Conservation (phyloP, 2,113 vertebrate genomes). For the Crotalus viridis region DNA sequence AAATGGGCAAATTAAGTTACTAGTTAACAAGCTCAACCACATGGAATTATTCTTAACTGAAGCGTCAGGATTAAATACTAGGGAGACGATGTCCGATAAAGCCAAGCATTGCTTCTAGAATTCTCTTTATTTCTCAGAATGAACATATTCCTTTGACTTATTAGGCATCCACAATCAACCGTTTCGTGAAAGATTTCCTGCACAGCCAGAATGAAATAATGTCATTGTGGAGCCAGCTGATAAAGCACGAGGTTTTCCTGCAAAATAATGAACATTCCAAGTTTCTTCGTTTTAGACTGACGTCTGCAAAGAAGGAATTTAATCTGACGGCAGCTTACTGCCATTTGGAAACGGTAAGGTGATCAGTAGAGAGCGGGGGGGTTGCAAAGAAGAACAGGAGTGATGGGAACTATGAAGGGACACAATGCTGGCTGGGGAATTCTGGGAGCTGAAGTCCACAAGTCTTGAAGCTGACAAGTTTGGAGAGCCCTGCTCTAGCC, state of each 20-base stretch:
- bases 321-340: slow-evolving; percentile 74
- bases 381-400: not conserved
- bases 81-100: not conserved
- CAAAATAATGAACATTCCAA: slow-evolving; percentile 69
- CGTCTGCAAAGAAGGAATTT: slow-evolving; percentile 70
- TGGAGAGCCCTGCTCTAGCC: not conserved
- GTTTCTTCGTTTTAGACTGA: slow-evolving; percentile 72
- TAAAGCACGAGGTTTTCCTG: slow-evolving; percentile 73
- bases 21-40: not conserved
- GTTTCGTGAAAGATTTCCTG: slow-evolving; percentile 68
- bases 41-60: not conserved
- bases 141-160: slow-evolving; percentile 2
- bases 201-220: slow-evolving; percentile 72
- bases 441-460: not conserved
- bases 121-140: not conserved
- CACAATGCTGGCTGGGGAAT: not conserved
- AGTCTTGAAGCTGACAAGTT: not conserved
- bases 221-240: slow-evolving; percentile 75
- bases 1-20: not conserved
- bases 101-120: not conserved
- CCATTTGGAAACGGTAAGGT: slow-evolving; percentile 67
- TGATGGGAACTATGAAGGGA: not conserved
- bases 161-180: slow-evolving; percentile 72
- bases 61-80: not conserved
- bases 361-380: not conserved